Conservation (phyloP, 2,113 vertebrate genomes). For the Tonatia bakeri region DNA sequence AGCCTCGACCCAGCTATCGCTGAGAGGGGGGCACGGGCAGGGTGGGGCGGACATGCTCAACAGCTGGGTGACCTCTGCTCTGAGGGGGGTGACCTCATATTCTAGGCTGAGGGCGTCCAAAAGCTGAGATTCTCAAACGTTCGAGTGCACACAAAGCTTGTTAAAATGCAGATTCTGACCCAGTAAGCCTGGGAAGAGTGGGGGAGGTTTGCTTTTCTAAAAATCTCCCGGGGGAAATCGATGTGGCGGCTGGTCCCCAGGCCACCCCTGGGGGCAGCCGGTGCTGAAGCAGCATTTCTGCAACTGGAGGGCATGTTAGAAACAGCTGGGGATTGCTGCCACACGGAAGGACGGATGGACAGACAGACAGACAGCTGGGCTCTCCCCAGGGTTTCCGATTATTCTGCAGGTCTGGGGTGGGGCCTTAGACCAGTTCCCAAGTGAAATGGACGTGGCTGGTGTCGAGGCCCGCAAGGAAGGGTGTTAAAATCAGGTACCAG, state of each 20-base stretch:
- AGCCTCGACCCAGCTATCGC: background rate
- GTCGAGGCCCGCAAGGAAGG: too few relatives aligned
- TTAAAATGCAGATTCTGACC: background rate
- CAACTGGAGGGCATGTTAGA: accelerated
- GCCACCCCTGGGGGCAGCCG: background rate
- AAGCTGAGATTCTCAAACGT: background rate
- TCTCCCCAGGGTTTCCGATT: background rate
- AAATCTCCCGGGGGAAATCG: background rate
- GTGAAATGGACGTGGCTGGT: background rate
- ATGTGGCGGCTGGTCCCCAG: accelerated
- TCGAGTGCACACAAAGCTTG: accelerated
- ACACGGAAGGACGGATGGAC: too few relatives aligned
- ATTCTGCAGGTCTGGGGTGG: background rate
- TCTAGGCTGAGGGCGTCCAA: accelerated
- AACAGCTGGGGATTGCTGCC: background rate
- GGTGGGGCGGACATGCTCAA: background rate
- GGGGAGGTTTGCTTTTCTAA: background rate
- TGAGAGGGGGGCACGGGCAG: background rate
- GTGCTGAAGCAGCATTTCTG: background rate
- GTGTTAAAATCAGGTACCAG: background rate
- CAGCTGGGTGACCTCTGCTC: conserved; percentile 21
- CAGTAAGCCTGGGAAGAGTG: background rate
- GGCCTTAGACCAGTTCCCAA: background rate
- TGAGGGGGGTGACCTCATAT: background rate
- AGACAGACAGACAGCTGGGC: background rate